phyloP scores from a whole-genome alignment of 2,888 invertebrate species.

The Drosophila limbata region DNA sequence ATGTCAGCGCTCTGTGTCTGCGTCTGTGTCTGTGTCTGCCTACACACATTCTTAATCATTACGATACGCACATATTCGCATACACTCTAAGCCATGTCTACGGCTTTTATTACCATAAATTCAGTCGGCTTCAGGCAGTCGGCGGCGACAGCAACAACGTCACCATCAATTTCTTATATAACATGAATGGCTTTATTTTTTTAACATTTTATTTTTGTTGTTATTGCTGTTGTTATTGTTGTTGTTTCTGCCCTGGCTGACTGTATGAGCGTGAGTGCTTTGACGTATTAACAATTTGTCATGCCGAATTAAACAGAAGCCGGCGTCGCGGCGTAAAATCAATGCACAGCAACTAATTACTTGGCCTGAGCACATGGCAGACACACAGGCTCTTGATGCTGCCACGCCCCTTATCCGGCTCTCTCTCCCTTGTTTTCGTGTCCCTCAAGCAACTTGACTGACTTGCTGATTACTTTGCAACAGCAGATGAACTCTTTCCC shows the following conservation, averaged over 20 bases:
- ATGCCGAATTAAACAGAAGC: constrained; percentile 72
- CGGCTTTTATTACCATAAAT: constrained; percentile 76
- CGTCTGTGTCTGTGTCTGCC: constrained; percentile 38
- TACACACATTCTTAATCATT: constrained; percentile 63
- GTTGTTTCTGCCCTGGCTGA: constrained; percentile 13
- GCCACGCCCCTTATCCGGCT: neutral
- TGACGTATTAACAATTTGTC: constrained; percentile 80
- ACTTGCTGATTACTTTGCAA: constrained; percentile 69
- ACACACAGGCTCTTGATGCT: neutral
- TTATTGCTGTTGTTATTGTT: constrained; percentile 6
- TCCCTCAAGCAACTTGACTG: constrained; percentile 37
- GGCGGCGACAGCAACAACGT: constrained; percentile 37
- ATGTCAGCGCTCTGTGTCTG: constrained; percentile 57
- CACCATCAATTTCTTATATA: constrained; percentile 43
- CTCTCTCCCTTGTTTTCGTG: neutral
- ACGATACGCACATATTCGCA: constrained; percentile 15
- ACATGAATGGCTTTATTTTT: constrained; percentile 32
- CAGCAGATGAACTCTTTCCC: constrained; percentile 56
- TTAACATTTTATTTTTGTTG: constrained; percentile 18
- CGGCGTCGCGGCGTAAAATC: constrained; percentile 62
- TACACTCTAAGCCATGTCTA: constrained; percentile 52
- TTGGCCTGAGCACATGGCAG: constrained; percentile 28
- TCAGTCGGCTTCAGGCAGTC: constrained; percentile 49
- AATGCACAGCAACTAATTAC: constrained; percentile 79
- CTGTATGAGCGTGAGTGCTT: constrained; percentile 45